Base-by-base conservation (phyloP, 2,113 vertebrate genomes). In the Varanus komodoensis region DNA sequence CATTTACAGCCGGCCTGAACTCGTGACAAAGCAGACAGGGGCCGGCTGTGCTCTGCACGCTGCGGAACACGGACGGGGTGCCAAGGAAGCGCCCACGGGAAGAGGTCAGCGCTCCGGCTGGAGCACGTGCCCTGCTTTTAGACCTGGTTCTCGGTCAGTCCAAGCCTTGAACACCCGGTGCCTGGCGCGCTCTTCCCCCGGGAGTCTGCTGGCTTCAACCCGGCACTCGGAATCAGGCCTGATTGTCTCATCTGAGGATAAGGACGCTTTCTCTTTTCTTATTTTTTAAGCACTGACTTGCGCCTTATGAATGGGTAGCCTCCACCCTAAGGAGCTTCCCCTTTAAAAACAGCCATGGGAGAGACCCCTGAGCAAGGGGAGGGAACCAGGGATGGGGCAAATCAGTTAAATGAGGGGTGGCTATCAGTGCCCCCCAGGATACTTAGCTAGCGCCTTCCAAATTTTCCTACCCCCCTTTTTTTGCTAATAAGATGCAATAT, bases 11-110 rank as follows among this genome's bases (percentile, higher is more conserved):
- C 54, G 88, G 87, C 91, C 89, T 84, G 87, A 0, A 0, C 7
- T 85, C 77, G 85, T 79, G 23, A 8, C 85, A 92, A 88, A 87
- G 69, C 89, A 84, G 54, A 89, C 87, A 34, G 67, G 67, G 67
- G 67, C 21, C 4, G 67, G 67, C 11, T 34, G 32, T n/a, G 3
- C 19, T 23, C 29, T 2, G 9, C 69, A 71, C 48, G 78, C 77
- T 79, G 14, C 11, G 12, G 54, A 61, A 82, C 29, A 0, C 5
- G 80, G 52, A 34, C 8, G 29, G 27, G 21, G 34, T 6, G n/a
- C 11, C 74, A 19, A 17, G 23, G 50, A 5, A 32, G 50, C 21
- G 29, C 29, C n/a, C 19, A 6, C 8, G 6, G 6, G 29, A n/a
- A n/a, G 14, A 57, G 52, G 80, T 21, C 17, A 2, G 61, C 21